These are phyloP conservation scores for Sporophila hypoxantha DNA, from an alignment of 2,113 vertebrate genomes.

Conservation along the genomic window DNA sequence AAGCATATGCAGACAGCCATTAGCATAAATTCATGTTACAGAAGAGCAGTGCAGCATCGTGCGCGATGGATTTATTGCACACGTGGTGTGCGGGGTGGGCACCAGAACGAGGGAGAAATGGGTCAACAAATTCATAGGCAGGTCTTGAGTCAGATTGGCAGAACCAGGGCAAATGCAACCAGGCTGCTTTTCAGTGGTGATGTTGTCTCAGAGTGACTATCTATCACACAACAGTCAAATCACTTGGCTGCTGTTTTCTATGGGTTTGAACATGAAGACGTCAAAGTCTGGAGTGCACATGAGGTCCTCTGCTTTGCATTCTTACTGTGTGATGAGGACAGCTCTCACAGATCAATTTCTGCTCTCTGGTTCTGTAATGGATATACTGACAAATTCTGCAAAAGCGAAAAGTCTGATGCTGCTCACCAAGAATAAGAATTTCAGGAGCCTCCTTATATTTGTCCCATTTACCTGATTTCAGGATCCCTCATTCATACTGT, in stretches of 20 bases:
- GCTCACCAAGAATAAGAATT: neutral
- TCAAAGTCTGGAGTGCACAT: slow-evolving; percentile 11
- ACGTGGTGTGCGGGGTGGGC: slow-evolving; percentile 1
- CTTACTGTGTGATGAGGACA: neutral
- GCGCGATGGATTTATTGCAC: slow-evolving; percentile 62
- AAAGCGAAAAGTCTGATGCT: neutral
- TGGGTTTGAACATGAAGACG: neutral
- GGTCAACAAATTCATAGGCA: slow-evolving; percentile 61
- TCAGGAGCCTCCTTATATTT: neutral
- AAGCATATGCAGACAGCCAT: slow-evolving; percentile 97
- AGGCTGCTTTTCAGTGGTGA: slow-evolving; percentile 22
- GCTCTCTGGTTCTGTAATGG: slow-evolving; percentile 7
- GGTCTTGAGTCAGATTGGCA: slow-evolving; percentile 59
- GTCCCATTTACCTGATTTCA: neutral
- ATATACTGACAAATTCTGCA: slow-evolving; percentile 15
- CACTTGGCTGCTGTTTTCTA: neutral
- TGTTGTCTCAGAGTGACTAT: slow-evolving; percentile 15
- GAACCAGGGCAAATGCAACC: slow-evolving; percentile 45
- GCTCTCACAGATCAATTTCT: slow-evolving; percentile 32
- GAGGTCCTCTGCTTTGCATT: slow-evolving; percentile 21
- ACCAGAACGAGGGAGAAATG: slow-evolving; percentile 50
- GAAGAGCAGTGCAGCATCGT: slow-evolving; percentile 72
- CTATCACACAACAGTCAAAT: slow-evolving; percentile 13
- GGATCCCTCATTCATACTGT: neutral
- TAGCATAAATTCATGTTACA: slow-evolving; percentile 98